phyloP scores from a whole-genome alignment of 1,140 invertebrate species.

The Aphaenogaster ashmeadi region DNA sequence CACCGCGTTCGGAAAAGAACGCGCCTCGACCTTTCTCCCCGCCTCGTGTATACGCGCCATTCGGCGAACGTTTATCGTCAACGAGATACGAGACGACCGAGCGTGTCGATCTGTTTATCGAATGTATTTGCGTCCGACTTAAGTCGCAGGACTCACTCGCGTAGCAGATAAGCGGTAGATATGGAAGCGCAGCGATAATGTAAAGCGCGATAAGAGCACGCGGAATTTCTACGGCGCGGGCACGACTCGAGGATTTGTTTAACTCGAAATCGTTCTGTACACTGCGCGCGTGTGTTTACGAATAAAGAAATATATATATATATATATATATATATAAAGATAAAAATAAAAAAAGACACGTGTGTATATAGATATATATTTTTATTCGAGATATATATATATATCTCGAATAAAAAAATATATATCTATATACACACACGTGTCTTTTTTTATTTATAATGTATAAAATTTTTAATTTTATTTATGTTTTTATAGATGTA shows the following conservation, averaged over 20 bases:
- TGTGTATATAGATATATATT: too few relatives aligned
- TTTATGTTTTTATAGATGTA: too few relatives aligned
- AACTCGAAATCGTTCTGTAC: conserved; percentile 61
- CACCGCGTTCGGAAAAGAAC: conserved; percentile 29
- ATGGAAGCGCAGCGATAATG: conserved; percentile 69
- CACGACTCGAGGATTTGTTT: conserved; percentile 56
- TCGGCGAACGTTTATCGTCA: background rate
- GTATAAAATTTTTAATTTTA: too few relatives aligned
- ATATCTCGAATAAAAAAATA: too few relatives aligned
- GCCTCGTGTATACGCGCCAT: background rate
- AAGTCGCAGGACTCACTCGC: conserved; percentile 57
- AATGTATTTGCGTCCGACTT: conserved; percentile 69
- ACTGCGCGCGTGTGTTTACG: conserved; percentile 1
- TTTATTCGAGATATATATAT: too few relatives aligned
- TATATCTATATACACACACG: too few relatives aligned
- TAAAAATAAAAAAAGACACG: too few relatives aligned
- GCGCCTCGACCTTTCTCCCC: background rate
- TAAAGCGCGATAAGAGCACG: conserved; percentile 67
- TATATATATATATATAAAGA: background rate
- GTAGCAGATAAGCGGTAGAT: conserved; percentile 66
- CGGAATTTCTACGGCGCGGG: conserved; percentile 54
- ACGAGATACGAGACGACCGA: conserved; percentile 42
- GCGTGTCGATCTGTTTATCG: conserved; percentile 71
- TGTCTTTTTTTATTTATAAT: too few relatives aligned
- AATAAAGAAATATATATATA: conserved; percentile 27